Conservation (phyloP, 2,797 vertebrate species). For the Enteromius viviparus region DNA sequence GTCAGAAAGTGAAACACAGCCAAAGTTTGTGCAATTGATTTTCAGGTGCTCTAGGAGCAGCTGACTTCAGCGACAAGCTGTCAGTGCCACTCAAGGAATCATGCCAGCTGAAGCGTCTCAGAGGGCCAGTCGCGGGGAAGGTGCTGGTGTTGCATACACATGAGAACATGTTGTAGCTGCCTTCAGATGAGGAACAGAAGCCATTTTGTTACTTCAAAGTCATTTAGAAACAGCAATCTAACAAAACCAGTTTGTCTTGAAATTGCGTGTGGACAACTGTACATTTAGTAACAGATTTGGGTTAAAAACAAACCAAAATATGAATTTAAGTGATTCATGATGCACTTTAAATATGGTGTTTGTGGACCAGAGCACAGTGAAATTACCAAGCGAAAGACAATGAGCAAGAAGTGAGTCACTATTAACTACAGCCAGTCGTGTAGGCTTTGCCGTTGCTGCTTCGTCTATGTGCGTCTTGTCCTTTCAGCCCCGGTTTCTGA, state of each 20-base stretch:
- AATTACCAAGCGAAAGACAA: constrained; percentile 44
- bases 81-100: constrained; percentile 69
- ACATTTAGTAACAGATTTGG: background rate
- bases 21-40: constrained; percentile 71
- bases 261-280: background rate
- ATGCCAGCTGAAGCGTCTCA: constrained; percentile 65
- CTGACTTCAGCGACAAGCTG: constrained; percentile 70
- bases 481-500: constrained; percentile 50
- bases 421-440: constrained; percentile 17
- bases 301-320: background rate
- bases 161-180: constrained; percentile 54
- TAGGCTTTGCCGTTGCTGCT: constrained; percentile 20
- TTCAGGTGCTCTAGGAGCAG: constrained; percentile 71
- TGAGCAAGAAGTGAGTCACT: constrained; percentile 30
- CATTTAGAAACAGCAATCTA: background rate
- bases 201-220: background rate
- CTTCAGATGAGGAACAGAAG: background rate
- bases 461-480: constrained; percentile 57
- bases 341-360: background rate
- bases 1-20: constrained; percentile 62
- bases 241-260: background rate
- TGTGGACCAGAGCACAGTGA: background rate
- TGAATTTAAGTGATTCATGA: background rate
- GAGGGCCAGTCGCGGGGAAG: constrained; percentile 62
- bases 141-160: constrained; percentile 62